Percentiles rank a stretch among this genome's conserved stretches.
Evolutionary conservation across 2,797 vertebrate species (phyloP).

Genomic region (Syngnathus acus): DNA sequence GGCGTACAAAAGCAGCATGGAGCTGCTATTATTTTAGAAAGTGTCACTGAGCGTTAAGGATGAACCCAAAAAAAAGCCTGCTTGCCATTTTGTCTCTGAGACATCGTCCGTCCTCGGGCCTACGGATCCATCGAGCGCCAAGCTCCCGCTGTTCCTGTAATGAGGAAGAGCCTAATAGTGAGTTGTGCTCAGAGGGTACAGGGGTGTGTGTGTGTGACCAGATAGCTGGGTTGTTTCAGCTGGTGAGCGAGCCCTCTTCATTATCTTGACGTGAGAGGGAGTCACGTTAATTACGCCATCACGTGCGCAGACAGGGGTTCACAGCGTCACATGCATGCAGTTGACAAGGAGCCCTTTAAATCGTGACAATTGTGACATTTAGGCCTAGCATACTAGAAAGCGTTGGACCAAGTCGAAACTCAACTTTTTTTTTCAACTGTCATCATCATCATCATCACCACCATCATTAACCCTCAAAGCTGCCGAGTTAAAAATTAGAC

Average conservation of each 20-base stretch:
- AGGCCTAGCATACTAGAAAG: neutral
- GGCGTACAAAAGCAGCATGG: conserved; percentile 13
- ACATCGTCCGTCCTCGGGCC: conserved; percentile 9
- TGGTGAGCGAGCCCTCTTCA: conserved; percentile 39
- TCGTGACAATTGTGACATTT: neutral
- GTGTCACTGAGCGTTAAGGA: conserved; percentile 24
- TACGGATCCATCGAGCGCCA: conserved; percentile 34
- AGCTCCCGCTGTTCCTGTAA: conserved; percentile 56
- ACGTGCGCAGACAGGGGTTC: conserved; percentile 37
- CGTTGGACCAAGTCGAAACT: neutral
- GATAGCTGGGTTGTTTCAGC: conserved; percentile 29
- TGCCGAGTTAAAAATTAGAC: too few relatives aligned
- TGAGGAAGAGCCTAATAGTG: conserved; percentile 55
- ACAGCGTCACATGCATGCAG: conserved; percentile 8
- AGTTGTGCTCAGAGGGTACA: conserved; percentile 33
- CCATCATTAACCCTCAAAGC: too few relatives aligned
- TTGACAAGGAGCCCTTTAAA: conserved; percentile 13
- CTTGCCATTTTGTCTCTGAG: conserved; percentile 34
- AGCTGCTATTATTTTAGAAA: neutral
- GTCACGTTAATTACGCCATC: conserved; percentile 53
- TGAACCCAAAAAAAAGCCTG: conserved; percentile 35
- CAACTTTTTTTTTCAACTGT: neutral
- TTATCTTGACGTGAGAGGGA: conserved; percentile 50
- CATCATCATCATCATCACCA: neutral
- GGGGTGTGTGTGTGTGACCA: conserved; percentile 16